Conservation (phyloP, 2,797 vertebrate species). For the Anguilla megastoma region DNA sequence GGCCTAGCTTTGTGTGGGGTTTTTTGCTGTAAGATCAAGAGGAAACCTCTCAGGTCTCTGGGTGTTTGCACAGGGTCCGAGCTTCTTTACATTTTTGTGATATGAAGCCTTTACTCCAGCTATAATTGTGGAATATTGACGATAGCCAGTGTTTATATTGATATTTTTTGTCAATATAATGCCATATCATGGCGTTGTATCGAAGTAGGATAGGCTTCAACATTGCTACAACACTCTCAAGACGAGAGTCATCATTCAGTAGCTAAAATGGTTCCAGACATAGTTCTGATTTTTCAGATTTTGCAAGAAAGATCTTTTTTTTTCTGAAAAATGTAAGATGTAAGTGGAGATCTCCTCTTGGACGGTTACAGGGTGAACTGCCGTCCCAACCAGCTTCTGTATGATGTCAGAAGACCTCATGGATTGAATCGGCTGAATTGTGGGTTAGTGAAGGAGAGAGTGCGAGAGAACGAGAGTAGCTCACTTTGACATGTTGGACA, state of each 20-base stretch:
- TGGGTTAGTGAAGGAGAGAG: background rate
- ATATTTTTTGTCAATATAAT: background rate
- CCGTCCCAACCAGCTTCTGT: background rate
- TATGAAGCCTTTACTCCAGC: background rate
- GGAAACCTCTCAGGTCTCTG: background rate
- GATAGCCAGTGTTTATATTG: background rate
- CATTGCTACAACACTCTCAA: background rate
- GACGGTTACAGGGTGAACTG: background rate
- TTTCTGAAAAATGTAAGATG: background rate
- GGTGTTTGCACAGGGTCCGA: background rate
- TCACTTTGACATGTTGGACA: background rate
- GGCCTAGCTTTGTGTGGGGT: background rate
- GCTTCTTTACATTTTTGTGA: background rate
- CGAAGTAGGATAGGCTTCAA: background rate
- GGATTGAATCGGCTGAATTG: background rate
- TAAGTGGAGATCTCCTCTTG: background rate
- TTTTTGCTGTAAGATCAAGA: background rate
- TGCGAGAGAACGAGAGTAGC: background rate
- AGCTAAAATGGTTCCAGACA: background rate
- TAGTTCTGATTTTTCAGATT: background rate
- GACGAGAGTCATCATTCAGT: background rate
- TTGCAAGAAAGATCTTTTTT: background rate
- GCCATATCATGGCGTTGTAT: background rate
- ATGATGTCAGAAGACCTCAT: background rate
- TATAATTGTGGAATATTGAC: background rate